Evolutionary conservation across 2,888 invertebrate species (phyloP).

Genomic region (Entomobrya proxima): DNA sequence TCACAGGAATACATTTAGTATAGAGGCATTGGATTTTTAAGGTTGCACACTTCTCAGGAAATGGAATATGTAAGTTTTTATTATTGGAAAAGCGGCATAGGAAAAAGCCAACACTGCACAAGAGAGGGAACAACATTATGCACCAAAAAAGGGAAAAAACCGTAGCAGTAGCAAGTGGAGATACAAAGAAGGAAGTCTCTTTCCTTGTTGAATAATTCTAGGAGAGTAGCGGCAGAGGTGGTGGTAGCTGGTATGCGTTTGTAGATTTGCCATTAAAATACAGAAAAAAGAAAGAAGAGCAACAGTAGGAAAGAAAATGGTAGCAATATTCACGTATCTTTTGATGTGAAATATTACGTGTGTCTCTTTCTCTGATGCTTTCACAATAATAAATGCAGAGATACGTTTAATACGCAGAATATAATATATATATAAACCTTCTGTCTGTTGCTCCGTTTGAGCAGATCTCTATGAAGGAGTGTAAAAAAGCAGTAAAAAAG

Average conservation of each 20-base stretch:
- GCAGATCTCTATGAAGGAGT: not conserved
- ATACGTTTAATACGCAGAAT: conserved; percentile 3
- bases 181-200: not conserved
- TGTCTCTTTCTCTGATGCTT: not conserved
- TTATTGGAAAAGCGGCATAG: not conserved
- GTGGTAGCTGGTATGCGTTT: not conserved
- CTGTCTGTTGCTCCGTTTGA: conserved; percentile 41
- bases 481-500: not conserved
- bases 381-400: conserved; percentile 30
- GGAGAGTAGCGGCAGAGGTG: not conserved
- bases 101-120: not conserved
- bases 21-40: not conserved
- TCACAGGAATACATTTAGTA: not conserved
- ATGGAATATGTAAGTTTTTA: not conserved
- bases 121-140: not conserved
- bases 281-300: conserved; percentile 10
- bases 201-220: conserved; percentile 50
- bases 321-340: conserved; percentile 40
- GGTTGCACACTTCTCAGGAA: not conserved
- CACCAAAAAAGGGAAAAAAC: not conserved
- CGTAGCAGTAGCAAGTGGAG: not conserved
- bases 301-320: conserved; percentile 42
- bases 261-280: not conserved
- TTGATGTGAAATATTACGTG: conserved; percentile 39
- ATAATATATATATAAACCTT: not conserved